Conservation (phyloP, 1,140 invertebrate species). For the Magallana gigas region DNA sequence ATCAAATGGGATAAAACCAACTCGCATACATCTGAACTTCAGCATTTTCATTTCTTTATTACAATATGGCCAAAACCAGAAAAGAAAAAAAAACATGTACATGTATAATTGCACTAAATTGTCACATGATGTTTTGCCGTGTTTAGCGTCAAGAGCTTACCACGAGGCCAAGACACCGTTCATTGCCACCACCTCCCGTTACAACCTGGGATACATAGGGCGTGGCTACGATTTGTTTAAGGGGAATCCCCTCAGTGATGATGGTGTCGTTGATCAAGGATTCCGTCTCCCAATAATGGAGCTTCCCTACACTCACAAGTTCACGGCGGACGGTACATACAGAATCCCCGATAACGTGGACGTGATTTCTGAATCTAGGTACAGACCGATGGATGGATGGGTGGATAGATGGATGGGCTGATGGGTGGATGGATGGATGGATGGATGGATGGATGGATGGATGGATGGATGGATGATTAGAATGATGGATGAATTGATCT, state of each 20-base stretch:
- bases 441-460: no score
- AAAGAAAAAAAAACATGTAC: no score
- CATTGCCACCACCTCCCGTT: constrained; percentile 44
- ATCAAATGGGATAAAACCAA: no score
- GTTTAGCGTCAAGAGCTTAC: constrained; percentile 16
- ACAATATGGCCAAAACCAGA: no score
- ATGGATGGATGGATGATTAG: no score
- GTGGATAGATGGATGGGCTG: no score
- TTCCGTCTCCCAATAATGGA: constrained; percentile 48
- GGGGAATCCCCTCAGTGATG: constrained; percentile 47
- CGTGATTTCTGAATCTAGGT: constrained; percentile 50
- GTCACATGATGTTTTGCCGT: no score
- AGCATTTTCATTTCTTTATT: background rate
- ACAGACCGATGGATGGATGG: background rate
- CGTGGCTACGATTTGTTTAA: constrained; percentile 44
- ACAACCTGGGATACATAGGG: constrained; percentile 44
- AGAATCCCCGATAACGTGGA: constrained; percentile 48
- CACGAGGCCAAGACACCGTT: constrained; percentile 44
- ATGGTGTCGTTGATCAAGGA: constrained; percentile 48
- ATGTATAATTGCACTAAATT: no score
- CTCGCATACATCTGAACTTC: background rate
- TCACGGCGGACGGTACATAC: constrained; percentile 43
- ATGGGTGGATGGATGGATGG: no score
- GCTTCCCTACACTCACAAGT: constrained; percentile 39
- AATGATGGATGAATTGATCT: no score